These are phyloP conservation scores for Anthopleura xanthogrammica DNA, from an alignment of 92 coral and sea anemone species.

Conservation along the genomic window DNA sequence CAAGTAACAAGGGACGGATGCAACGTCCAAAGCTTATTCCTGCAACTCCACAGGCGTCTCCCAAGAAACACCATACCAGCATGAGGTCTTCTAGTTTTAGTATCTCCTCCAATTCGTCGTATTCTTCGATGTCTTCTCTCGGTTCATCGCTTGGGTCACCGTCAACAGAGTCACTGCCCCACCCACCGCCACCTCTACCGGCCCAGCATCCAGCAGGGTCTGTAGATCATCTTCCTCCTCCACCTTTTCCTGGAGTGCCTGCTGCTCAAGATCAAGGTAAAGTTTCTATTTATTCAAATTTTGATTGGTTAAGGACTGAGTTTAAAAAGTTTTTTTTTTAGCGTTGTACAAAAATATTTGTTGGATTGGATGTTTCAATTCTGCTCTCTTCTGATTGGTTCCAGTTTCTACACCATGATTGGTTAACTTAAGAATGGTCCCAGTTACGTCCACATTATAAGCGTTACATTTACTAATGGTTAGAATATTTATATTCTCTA, in stretches of 20 bases:
- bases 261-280: constrained; percentile 28
- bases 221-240: constrained; percentile 83
- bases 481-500: not conserved
- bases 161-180: constrained; percentile 87
- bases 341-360: no score
- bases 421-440: no score
- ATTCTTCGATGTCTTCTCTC: constrained; percentile 90
- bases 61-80: constrained; percentile 59
- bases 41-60: constrained; percentile 64
- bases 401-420: no score
- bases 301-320: no score
- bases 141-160: constrained; percentile 92
- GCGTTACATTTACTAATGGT: not conserved
- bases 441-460: no score
- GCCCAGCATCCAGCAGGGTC: constrained; percentile 52
- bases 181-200: constrained; percentile 86
- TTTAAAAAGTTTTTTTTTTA: no score
- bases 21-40: constrained; percentile 40
- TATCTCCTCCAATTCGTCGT: constrained; percentile 84
- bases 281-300: not conserved
- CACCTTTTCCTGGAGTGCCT: constrained; percentile 80
- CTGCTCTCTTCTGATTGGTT: no score
- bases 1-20: constrained; percentile 47
- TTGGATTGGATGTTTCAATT: no score
- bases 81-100: constrained; percentile 87